phyloP scores from a whole-genome alignment of 2,888 invertebrate genomes.

The Gandaritis pyraliata region DNA sequence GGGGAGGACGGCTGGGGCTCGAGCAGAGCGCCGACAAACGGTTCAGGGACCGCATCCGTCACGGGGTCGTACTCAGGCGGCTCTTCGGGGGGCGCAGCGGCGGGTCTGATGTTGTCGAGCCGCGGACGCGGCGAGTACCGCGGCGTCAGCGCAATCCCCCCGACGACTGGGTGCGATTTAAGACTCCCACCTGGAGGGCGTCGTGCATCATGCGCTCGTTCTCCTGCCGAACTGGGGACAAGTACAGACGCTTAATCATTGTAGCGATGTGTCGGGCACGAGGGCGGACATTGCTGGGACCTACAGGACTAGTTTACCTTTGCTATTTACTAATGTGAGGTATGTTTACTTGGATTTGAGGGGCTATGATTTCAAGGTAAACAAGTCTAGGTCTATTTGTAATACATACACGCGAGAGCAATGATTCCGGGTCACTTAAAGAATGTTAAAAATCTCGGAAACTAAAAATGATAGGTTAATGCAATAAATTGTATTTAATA shows the following conservation, averaged over 20 bases:
- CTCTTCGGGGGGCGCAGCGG: constrained; percentile 78
- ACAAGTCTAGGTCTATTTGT: constrained; percentile 28
- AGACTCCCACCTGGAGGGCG: constrained; percentile 86
- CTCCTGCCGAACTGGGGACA: constrained; percentile 92
- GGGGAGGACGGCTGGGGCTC: constrained; percentile 47
- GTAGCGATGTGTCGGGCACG: constrained; percentile 38
- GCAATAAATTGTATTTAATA: too few relatives aligned
- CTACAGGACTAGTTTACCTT: constrained; percentile 27
- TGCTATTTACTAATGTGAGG: constrained; percentile 33
- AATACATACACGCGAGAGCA: too few relatives aligned
- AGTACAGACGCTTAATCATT: constrained; percentile 69
- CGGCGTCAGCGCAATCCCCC: constrained; percentile 82
- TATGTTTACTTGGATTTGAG: constrained; percentile 24
- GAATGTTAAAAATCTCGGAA: too few relatives aligned
- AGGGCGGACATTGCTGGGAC: constrained; percentile 49
- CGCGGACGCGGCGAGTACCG: constrained; percentile 81
- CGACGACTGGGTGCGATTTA: constrained; percentile 84
- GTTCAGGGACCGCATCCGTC: constrained; percentile 45
- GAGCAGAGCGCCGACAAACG: constrained; percentile 42
- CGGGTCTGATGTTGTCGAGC: constrained; percentile 75
- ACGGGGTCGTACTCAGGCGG: constrained; percentile 61
- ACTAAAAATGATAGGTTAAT: too few relatives aligned
- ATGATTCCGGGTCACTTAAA: too few relatives aligned
- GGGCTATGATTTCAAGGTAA: constrained; percentile 25
- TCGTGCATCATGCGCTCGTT: constrained; percentile 94